Conservation (phyloP, 2,888 invertebrate species). For the Drosophila demipolita region DNA sequence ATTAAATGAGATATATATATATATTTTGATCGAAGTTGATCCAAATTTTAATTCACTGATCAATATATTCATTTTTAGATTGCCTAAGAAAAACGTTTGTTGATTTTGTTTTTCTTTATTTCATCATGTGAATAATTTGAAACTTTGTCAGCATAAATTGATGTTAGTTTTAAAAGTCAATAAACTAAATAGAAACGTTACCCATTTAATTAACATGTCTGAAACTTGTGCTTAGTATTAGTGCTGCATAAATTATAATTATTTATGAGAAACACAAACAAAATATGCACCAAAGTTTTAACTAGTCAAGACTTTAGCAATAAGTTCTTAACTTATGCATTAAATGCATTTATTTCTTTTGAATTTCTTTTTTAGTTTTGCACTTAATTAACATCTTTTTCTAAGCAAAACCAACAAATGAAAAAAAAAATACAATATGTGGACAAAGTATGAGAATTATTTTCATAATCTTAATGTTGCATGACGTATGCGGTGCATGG, state of each 20-base stretch:
- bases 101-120: not conserved
- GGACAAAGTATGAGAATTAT: slow-evolving; percentile 78
- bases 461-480: slow-evolving; percentile 69
- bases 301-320: not conserved
- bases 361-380: not conserved
- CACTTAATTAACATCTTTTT: not conserved
- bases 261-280: accelerated
- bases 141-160: not conserved
- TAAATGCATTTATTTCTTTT: not conserved
- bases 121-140: not conserved
- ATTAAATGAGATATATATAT: not conserved
- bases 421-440: slow-evolving; percentile 26
- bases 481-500: not conserved
- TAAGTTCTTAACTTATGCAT: not conserved
- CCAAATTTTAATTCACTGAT: too few relatives aligned
- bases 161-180: not conserved
- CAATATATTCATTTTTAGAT: not conserved
- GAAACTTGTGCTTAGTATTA: not conserved
- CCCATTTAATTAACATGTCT: not conserved
- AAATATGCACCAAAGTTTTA: not conserved
- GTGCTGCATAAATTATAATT: not conserved
- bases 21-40: not conserved
- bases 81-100: not conserved
- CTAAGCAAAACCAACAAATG: slow-evolving; percentile 41
- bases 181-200: not conserved